Evolutionary conservation across 2,888 invertebrate genomes (phyloP).

Genomic region (Melieria omissa): DNA sequence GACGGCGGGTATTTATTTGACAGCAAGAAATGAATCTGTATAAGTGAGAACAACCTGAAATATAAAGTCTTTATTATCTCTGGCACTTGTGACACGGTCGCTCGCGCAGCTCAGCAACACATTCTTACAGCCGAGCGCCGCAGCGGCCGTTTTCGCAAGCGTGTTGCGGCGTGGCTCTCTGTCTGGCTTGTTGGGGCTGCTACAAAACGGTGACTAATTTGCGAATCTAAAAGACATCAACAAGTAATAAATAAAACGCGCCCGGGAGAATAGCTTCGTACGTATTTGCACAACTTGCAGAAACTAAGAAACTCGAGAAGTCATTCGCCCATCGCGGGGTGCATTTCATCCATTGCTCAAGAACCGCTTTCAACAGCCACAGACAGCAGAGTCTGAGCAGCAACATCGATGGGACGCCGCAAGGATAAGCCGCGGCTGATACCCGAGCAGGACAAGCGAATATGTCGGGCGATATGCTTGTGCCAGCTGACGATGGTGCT

Average conservation of each 20-base stretch:
- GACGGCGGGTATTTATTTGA: too few species aligned
- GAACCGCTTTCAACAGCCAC: slow-evolving; percentile 1
- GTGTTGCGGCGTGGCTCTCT: too few species aligned
- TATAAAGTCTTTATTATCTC: too few species aligned
- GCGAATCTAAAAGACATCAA: slow-evolving; percentile 49
- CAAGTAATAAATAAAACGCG: slow-evolving; percentile 52
- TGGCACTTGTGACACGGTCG: too few species aligned
- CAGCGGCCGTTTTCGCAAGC: neutral
- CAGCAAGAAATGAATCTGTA: too few species aligned
- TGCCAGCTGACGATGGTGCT: slow-evolving; percentile 81
- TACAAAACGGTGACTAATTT: slow-evolving; percentile 23
- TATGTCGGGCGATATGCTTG: slow-evolving; percentile 80
- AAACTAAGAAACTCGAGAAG: too few species aligned
- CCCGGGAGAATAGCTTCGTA: neutral
- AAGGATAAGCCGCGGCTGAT: slow-evolving; percentile 74
- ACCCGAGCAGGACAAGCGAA: slow-evolving; percentile 78
- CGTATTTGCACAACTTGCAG: too few species aligned
- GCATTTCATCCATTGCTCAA: slow-evolving; percentile 25
- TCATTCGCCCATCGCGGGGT: too few species aligned
- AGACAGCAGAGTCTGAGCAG: neutral
- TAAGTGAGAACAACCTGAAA: too few species aligned
- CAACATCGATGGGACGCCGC: slow-evolving; percentile 70
- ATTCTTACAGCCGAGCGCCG: neutral
- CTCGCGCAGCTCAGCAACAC: too few species aligned
- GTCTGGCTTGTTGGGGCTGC: too few species aligned